phyloP scores from a whole-genome alignment of 2,113 vertebrate species.

The Nesoenas mayeri region DNA sequence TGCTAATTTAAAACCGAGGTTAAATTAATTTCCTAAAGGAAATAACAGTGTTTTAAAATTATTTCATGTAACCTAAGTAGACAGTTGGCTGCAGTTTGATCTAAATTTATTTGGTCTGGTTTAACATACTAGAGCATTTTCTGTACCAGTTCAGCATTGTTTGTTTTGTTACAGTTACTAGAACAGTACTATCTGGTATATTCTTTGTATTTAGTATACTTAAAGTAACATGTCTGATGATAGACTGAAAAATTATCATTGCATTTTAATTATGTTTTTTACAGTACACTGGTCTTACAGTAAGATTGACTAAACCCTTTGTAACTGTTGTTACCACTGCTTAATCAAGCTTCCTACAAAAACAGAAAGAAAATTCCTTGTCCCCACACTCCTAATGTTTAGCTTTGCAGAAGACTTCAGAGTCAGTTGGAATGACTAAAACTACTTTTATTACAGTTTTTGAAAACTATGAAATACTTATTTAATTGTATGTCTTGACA shows the following conservation, averaged over 20 bases:
- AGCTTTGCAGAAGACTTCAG: background rate
- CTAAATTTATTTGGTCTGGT: background rate
- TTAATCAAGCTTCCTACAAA: background rate
- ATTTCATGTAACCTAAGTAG: background rate
- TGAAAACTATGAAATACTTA: background rate
- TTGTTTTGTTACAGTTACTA: background rate
- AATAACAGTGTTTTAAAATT: background rate
- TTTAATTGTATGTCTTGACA: background rate
- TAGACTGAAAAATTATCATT: background rate
- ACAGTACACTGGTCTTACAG: background rate
- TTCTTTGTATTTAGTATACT: background rate
- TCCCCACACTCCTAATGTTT: rapidly evolving
- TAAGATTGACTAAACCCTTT: background rate
- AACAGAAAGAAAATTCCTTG: background rate
- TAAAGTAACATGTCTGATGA: background rate
- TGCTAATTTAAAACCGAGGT: background rate
- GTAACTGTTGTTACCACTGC: background rate
- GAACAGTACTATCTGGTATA: background rate
- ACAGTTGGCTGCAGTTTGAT: background rate
- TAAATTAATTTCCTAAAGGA: background rate
- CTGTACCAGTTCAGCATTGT: background rate
- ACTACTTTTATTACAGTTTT: background rate
- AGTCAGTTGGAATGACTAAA: background rate
- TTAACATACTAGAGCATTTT: background rate
- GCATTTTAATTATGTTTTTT: background rate